Conservation (phyloP, 2,888 invertebrate species). For the Zeuzera pyrina region DNA sequence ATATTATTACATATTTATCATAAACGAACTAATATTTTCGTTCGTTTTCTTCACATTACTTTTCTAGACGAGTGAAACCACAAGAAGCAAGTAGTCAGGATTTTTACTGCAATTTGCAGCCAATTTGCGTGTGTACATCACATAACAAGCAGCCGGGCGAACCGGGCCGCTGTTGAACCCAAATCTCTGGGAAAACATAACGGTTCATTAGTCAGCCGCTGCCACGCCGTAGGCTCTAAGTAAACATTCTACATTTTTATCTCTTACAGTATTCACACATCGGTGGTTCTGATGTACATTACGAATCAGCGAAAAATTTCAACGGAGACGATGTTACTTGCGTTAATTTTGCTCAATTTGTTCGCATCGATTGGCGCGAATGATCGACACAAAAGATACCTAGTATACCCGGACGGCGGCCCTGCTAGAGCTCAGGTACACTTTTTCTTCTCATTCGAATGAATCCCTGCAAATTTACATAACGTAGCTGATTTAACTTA, state of each 20-base stretch:
- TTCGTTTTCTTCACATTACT: too few relatives aligned
- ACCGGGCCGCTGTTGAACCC: slow-evolving; percentile 34
- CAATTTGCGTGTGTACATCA: too few relatives aligned
- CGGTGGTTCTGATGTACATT: slow-evolving; percentile 29
- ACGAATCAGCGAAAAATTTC: slow-evolving; percentile 23
- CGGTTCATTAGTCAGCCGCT: slow-evolving; percentile 57
- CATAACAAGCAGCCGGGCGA: too few relatives aligned
- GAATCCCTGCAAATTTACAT: slow-evolving; percentile 41
- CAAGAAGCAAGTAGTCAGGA: too few relatives aligned
- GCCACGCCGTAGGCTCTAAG: slow-evolving; percentile 40
- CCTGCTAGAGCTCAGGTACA: slow-evolving; percentile 76
- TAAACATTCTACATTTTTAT: slow-evolving; percentile 59
- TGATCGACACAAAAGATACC: slow-evolving; percentile 62
- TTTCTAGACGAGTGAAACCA: too few relatives aligned
- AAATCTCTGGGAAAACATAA: slow-evolving; percentile 65
- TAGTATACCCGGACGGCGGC: slow-evolving; percentile 73
- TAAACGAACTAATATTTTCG: too few relatives aligned
- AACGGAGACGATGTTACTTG: slow-evolving; percentile 31
- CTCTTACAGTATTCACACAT: slow-evolving; percentile 47
- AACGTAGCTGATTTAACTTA: slow-evolving; percentile 48
- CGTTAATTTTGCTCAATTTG: slow-evolving; percentile 49
- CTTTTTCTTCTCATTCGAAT: slow-evolving; percentile 17
- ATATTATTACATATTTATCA: too few relatives aligned
- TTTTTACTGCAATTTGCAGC: too few relatives aligned
- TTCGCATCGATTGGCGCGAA: slow-evolving; percentile 28